A percentile compares a stretch with the other conserved stretches of the same genome.
Conservation (phyloP, 2,888 invertebrate genomes). For the Junonia oenone region DNA sequence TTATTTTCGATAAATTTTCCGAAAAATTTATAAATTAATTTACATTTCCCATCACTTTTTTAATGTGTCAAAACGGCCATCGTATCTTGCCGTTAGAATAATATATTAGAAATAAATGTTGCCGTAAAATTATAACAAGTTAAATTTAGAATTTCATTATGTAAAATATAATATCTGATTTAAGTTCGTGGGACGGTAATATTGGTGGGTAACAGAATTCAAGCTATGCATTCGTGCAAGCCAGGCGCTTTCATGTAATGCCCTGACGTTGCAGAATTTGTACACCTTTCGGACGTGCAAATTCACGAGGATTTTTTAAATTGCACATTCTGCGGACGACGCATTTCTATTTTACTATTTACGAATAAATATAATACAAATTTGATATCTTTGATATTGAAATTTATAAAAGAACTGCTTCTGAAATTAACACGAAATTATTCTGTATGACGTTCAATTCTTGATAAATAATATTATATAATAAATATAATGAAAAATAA, state of each 20-base stretch:
- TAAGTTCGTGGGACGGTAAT: background rate
- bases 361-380: background rate
- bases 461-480: no score
- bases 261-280: slow-evolving; percentile 2
- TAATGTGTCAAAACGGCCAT: no score
- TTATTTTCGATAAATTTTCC: no score
- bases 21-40: no score
- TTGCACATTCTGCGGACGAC: background rate
- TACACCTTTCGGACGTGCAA: slow-evolving; percentile 1
- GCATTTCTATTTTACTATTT: background rate
- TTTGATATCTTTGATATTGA: background rate
- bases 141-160: background rate
- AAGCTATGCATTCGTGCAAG: slow-evolving; percentile 2
- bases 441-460: no score
- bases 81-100: no score
- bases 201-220: slow-evolving; percentile 2
- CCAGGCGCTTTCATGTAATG: slow-evolving; percentile 1
- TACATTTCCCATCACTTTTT: no score
- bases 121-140: no score
- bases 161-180: background rate
- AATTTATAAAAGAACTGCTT: background rate
- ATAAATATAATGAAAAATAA: no score
- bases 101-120: no score
- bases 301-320: background rate
- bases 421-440: background rate